Conservation (phyloP, 2,888 invertebrate species). For the Chrysolina oricalcia region DNA sequence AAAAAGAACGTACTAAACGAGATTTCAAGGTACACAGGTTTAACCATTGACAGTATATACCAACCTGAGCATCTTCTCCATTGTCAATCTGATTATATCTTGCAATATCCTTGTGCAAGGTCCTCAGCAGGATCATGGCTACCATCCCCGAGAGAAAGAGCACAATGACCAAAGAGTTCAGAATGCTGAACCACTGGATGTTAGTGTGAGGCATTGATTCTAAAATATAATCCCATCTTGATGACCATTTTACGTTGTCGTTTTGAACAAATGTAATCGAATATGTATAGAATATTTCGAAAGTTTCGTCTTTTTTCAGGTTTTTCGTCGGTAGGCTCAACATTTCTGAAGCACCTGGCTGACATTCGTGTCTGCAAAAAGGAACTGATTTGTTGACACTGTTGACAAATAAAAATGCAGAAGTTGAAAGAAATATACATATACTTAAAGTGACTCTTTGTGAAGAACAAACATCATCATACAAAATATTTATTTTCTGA, state of each 20-base stretch:
- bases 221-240: constrained; percentile 99
- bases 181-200: constrained; percentile 99
- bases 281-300: constrained; percentile 89
- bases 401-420: neutral
- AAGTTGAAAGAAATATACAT: no score
- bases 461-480: neutral
- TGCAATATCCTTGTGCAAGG: constrained; percentile 98
- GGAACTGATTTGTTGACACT: neutral
- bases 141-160: constrained; percentile 99
- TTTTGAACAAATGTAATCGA: constrained; percentile 86
- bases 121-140: constrained; percentile 97
- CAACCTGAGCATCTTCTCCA: constrained; percentile 93
- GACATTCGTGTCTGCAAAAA: constrained; percentile 52
- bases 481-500: neutral
- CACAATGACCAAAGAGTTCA: constrained; percentile 97
- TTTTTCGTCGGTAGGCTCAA: constrained; percentile 80
- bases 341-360: constrained; percentile 72
- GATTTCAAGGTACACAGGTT: no score
- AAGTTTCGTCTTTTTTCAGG: constrained; percentile 71
- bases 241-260: constrained; percentile 96
- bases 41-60: no score
- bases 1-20: no score
- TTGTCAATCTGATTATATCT: constrained; percentile 97
- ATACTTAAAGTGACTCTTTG: neutral
- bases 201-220: constrained; percentile 99